phyloP scores from a whole-genome alignment of 2,797 vertebrate genomes.

The Channa striata region DNA sequence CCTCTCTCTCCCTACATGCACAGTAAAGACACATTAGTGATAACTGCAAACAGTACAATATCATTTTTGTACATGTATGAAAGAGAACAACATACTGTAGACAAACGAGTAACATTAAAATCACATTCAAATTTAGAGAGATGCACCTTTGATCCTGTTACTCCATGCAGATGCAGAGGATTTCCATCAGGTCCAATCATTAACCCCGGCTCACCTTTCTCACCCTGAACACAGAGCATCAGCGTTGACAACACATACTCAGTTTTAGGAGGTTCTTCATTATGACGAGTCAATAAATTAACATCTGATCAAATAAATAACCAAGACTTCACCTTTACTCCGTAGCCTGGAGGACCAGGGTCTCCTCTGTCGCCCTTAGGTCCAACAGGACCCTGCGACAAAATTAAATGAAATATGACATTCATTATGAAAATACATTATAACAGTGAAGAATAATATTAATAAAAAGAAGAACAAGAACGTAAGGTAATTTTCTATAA shows the following conservation, averaged over 20 bases:
- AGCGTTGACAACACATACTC: slow-evolving; percentile 4
- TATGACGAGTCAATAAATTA: slow-evolving; percentile 5
- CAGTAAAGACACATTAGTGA: neutral
- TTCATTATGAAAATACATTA: neutral
- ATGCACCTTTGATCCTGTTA: slow-evolving; percentile 76
- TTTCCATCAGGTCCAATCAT: slow-evolving; percentile 87
- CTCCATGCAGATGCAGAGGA: slow-evolving; percentile 63
- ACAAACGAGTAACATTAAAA: too few species aligned
- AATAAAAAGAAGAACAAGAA: too few species aligned
- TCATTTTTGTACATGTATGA: neutral
- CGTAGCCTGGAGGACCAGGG: slow-evolving; percentile 85
- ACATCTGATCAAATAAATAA: neutral
- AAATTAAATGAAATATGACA: neutral
- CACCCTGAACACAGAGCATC: slow-evolving; percentile 83
- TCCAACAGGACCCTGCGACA: slow-evolving; percentile 88
- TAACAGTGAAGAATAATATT: too few species aligned
- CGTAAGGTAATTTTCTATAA: too few species aligned
- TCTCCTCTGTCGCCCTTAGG: slow-evolving; percentile 90
- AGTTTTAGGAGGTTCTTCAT: neutral
- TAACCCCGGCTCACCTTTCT: slow-evolving; percentile 92
- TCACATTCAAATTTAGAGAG: neutral
- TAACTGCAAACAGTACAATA: neutral
- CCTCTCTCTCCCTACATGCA: slow-evolving; percentile 81
- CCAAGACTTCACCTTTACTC: slow-evolving; percentile 85
- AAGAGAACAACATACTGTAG: neutral